Evolutionary conservation across 2,797 vertebrate genomes (phyloP).

Genomic region (Craterocephalus amniculus): DNA sequence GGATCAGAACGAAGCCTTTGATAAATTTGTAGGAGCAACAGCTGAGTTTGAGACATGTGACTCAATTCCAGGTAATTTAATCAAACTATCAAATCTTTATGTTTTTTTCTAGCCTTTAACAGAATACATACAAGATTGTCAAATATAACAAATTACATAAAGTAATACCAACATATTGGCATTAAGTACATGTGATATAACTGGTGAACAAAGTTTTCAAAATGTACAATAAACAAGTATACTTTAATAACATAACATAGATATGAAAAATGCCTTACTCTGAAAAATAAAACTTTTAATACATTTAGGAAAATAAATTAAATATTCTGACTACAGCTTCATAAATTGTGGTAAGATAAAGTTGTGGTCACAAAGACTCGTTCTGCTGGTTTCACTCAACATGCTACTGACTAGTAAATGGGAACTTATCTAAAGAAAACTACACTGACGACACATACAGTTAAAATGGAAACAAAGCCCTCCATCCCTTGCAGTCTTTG

Average conservation of each 20-base stretch:
- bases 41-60: not conserved
- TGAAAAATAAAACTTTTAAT: conserved; percentile 81
- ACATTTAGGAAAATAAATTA: conserved; percentile 82
- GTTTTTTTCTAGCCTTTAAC: conserved; percentile 48
- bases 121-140: conserved; percentile 74
- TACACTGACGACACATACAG: conserved; percentile 32
- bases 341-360: conserved; percentile 66
- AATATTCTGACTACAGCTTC: conserved; percentile 76
- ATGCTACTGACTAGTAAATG: conserved; percentile 52
- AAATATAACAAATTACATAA: conserved; percentile 74
- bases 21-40: not conserved
- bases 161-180: conserved; percentile 64
- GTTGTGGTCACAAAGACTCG: conserved; percentile 46
- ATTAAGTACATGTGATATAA: conserved; percentile 71
- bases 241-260: conserved; percentile 74
- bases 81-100: conserved; percentile 68
- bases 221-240: conserved; percentile 70
- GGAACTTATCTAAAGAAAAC: conserved; percentile 32
- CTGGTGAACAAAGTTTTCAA: conserved; percentile 59
- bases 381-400: conserved; percentile 47
- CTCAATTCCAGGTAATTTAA: conserved; percentile 66
- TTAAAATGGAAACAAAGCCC: conserved; percentile 44
- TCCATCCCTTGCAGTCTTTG: conserved; percentile 66
- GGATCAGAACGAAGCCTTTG: not conserved
- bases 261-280: conserved; percentile 76